A percentile compares a stretch with the other conserved stretches of the same genome.
Conservation (phyloP, 2,888 invertebrate genomes). For the Drosophila quinaria region DNA sequence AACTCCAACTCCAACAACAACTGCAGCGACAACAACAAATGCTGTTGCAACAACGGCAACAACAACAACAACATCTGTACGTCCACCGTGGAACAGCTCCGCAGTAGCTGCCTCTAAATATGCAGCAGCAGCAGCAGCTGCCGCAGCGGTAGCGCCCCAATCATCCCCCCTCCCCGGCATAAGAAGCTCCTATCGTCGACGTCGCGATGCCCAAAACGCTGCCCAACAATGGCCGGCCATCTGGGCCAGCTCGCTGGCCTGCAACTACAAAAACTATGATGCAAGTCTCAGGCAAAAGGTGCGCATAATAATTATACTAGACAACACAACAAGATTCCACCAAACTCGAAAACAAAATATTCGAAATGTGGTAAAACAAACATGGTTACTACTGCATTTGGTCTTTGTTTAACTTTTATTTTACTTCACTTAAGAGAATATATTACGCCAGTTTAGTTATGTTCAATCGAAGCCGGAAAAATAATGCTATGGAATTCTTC, state of each 20-base stretch:
- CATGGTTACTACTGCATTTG: neutral
- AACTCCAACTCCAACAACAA: conserved; percentile 9
- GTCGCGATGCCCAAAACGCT: conserved; percentile 78
- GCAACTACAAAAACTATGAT: conserved; percentile 84
- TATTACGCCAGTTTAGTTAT: no score
- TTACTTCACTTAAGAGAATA: no score
- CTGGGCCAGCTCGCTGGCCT: conserved; percentile 83
- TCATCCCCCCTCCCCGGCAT: conserved; percentile 61
- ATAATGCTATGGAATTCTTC: no score
- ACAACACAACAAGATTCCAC: conserved; percentile 18
- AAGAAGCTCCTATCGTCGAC: conserved; percentile 82
- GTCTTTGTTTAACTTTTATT: no score
- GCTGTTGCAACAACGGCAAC: conserved; percentile 5
- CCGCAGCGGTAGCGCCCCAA: conserved; percentile 47
- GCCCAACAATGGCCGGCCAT: conserved; percentile 82
- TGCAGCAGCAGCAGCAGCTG: conserved; percentile 54
- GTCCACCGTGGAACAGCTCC: conserved; percentile 82
- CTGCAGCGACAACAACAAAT: neutral
- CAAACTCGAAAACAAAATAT: neutral
- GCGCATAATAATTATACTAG: conserved; percentile 63
- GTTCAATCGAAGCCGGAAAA: no score
- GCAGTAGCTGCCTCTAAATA: conserved; percentile 72
- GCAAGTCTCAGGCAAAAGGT: conserved; percentile 83
- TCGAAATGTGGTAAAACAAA: neutral
- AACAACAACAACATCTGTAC: conserved; percentile 39